phyloP scores from a whole-genome alignment of 2,888 invertebrate genomes.

The Caenorhabditis imperialis region DNA sequence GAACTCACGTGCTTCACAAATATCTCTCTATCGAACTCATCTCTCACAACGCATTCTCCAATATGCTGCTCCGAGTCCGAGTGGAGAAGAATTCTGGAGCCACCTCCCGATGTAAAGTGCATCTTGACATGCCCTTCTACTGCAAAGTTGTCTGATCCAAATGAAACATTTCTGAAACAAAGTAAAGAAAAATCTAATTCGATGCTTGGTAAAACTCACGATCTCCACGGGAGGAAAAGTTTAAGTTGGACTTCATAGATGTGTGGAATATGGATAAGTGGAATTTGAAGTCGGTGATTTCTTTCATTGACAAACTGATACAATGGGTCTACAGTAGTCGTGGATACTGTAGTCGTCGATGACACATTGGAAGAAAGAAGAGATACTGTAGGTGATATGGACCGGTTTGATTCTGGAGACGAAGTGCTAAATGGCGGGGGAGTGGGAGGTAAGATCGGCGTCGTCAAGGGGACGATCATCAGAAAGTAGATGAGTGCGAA shows the following conservation, averaged over 20 bases:
- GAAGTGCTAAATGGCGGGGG: neutral
- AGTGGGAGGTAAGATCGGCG: constrained; percentile 5
- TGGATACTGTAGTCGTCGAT: neutral
- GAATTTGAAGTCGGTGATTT: constrained; percentile 57
- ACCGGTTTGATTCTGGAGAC: neutral
- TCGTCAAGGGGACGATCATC: constrained; percentile 45
- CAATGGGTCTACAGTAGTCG: constrained; percentile 27
- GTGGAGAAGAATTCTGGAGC: constrained; percentile 44
- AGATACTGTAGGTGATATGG: constrained; percentile 23
- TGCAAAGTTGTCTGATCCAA: constrained; percentile 61
- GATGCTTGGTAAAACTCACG: constrained; percentile 33
- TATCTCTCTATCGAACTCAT: constrained; percentile 55
- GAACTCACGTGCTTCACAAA: constrained; percentile 48
- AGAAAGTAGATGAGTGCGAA: constrained; percentile 58
- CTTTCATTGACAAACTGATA: constrained; percentile 48
- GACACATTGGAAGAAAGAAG: constrained; percentile 1
- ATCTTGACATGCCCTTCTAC: constrained; percentile 60
- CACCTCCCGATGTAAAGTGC: constrained; percentile 52
- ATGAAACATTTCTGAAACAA: constrained; percentile 55
- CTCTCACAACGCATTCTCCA: constrained; percentile 50
- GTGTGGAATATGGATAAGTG: constrained; percentile 57
- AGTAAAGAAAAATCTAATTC: neutral
- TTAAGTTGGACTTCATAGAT: constrained; percentile 59
- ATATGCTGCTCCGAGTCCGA: constrained; percentile 56
- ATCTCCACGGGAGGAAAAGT: constrained; percentile 59